Conservation (phyloP, 2,888 invertebrate species). For the Mythimna ferrago region DNA sequence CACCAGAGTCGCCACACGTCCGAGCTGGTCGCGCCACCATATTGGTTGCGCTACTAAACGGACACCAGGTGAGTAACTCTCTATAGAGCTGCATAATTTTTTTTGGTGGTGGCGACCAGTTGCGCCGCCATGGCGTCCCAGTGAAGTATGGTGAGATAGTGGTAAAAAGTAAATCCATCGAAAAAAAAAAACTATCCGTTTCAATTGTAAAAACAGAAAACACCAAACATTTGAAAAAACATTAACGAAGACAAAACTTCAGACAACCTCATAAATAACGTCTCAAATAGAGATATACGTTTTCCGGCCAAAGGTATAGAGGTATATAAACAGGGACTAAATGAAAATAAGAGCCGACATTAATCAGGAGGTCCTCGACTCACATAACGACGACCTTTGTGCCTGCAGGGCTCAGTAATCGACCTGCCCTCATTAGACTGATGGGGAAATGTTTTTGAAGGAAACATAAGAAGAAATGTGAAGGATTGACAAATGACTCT, state of each 20-base stretch:
- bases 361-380: slow-evolving; percentile 76
- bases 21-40: too few species aligned
- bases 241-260: not conserved
- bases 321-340: slow-evolving; percentile 67
- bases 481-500: slow-evolving; percentile 6
- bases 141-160: too few species aligned
- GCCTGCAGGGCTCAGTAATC: slow-evolving; percentile 61
- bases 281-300: slow-evolving; percentile 61
- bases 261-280: slow-evolving; percentile 20
- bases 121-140: too few species aligned
- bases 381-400: slow-evolving; percentile 69
- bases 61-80: too few species aligned
- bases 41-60: too few species aligned
- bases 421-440: slow-evolving; percentile 63
- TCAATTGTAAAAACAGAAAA: not conserved
- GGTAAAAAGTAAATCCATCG: too few species aligned
- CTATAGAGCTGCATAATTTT: too few species aligned
- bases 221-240: not conserved
- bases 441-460: slow-evolving; percentile 26
- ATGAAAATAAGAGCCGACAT: slow-evolving; percentile 82
- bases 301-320: slow-evolving; percentile 49
- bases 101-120: too few species aligned
- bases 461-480: not conserved
- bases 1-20: too few species aligned
- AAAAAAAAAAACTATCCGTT: not conserved